Percentiles rank a stretch among this genome's conserved stretches.
Conservation (phyloP, 2,888 invertebrate genomes). For the Ornithoptera priamus region DNA sequence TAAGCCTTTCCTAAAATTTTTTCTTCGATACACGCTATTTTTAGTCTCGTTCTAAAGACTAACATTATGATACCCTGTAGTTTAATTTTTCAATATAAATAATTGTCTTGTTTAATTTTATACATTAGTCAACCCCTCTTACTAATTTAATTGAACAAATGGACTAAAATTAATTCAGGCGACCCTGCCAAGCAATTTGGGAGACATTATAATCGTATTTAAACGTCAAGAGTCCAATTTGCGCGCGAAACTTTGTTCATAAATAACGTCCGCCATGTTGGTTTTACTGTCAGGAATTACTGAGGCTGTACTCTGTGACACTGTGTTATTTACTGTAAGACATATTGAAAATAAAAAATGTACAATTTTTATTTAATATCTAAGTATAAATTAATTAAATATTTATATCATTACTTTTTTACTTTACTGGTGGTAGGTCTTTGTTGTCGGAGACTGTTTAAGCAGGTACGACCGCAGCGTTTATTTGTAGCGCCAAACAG, state of each 20-base stretch:
- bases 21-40: no score
- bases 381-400: no score
- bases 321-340: background rate
- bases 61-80: no score
- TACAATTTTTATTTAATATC: no score
- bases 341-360: no score
- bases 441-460: no score
- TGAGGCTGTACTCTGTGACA: slow-evolving; percentile 16
- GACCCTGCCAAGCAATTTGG: slow-evolving; percentile 43
- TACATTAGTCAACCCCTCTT: slow-evolving; percentile 41
- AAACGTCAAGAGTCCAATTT: slow-evolving; percentile 49
- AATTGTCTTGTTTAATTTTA: slow-evolving; percentile 33
- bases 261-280: slow-evolving; percentile 43
- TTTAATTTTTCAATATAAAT: slow-evolving; percentile 21
- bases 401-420: no score
- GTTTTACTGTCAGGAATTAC: slow-evolving; percentile 32
- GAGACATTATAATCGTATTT: slow-evolving; percentile 53
- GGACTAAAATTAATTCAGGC: slow-evolving; percentile 40
- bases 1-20: no score
- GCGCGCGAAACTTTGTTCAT: slow-evolving; percentile 46
- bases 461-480: no score
- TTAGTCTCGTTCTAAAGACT: no score
- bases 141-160: slow-evolving; percentile 36
- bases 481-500: no score
- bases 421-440: no score